A percentile compares a stretch with the other conserved stretches of the same genome.
phyloP scores from a whole-genome alignment of 2,797 vertebrate genomes.

The Garrulus glandarius region DNA sequence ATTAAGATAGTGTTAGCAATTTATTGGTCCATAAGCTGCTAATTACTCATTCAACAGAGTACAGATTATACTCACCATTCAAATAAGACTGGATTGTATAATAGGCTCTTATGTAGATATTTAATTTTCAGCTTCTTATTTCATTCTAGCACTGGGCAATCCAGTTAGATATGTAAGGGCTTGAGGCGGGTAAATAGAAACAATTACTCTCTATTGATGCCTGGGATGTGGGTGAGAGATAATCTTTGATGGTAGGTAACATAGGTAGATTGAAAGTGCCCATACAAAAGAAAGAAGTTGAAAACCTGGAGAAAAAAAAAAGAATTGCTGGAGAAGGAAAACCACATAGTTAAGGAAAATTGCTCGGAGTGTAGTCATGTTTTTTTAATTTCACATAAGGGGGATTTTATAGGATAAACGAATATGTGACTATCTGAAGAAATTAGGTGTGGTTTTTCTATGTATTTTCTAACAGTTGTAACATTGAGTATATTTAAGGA shows the following conservation, averaged over 20 bases:
- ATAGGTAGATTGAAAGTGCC: neutral
- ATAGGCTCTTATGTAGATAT: neutral
- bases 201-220: neutral
- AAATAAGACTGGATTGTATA: neutral
- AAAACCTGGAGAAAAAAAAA: neutral
- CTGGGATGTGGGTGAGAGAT: neutral
- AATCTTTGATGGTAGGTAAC: neutral
- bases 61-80: neutral
- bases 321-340: neutral
- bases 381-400: neutral
- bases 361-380: neutral
- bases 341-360: neutral
- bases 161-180: neutral
- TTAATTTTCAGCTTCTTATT: neutral
- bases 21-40: neutral
- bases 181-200: neutral
- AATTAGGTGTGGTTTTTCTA: neutral
- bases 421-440: neutral
- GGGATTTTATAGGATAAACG: neutral
- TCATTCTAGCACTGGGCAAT: neutral
- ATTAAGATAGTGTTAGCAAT: neutral
- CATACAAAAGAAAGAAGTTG: neutral
- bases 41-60: neutral
- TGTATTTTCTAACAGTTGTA: neutral
- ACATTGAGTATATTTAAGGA: neutral